Evolutionary conservation across 2,797 vertebrate species (phyloP), one percentile per base, ranked within the genome.

Genomic region (Gymnothorax javanicus): DNA sequence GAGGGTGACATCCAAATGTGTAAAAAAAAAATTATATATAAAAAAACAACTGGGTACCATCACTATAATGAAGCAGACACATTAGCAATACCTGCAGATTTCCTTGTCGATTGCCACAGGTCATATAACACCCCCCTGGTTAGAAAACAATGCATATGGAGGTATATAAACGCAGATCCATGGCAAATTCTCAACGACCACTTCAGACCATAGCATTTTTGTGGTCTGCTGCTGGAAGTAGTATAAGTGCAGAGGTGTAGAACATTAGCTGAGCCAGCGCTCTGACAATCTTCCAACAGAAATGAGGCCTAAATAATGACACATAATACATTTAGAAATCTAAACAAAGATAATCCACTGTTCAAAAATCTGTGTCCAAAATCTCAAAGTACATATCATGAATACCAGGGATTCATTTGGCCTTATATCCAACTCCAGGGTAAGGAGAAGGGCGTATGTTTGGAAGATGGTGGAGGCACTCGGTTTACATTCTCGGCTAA

Each of bases 401-500:
- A 84, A 56, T 73, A 62, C 25, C 81, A 50, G 89, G 58, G 89
- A 85, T 82, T 87, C 33, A 87, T 59, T 58, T 86, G 86, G 85
- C 86, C 83, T 89, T 59, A 27, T n/a, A 67, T 73, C 84, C 33
- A 77, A 87, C 87, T 85, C 69, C 52, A 83, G 62, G 64, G 50
- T 86, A 20, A 56, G 20, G 62, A 82, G 75, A 71, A 69, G 17
- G 71, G 81, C 89, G 85, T 86, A 69, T 89, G 90, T 91, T 91
- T 84, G 85, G 56, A 11, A 88, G 90, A 83, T 83, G 90, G 87
- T 88, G 91, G 91, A 90, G 95, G 94, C 92, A 90, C 89, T 90
- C 91, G 64, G 86, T 94, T 93, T 93, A 73, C 94, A 93, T 95
- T 95, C 93, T 93, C 89, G 58, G 87, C 93, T 95, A 94, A 95